phyloP scores from a whole-genome alignment of 2,888 invertebrate genomes.

The Acanthosepion esculentum region DNA sequence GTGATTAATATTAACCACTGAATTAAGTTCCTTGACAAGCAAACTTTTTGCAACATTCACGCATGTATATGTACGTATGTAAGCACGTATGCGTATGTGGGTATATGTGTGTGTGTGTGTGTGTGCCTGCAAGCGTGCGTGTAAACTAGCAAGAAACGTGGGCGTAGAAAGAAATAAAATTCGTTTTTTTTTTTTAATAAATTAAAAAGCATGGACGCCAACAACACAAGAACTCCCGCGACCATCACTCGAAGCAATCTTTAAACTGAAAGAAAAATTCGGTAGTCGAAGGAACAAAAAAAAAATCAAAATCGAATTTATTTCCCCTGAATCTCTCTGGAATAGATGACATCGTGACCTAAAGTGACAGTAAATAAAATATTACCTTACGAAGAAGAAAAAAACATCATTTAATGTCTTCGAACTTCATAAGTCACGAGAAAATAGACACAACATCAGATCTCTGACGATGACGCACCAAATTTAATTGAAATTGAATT shows the following conservation, averaged over 20 bases:
- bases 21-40: too few species aligned
- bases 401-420: not conserved
- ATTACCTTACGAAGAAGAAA: not conserved
- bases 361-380: not conserved
- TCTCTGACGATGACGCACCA: not conserved
- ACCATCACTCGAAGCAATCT: not conserved
- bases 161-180: not conserved
- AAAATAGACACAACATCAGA: not conserved
- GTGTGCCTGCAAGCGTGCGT: too few species aligned
- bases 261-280: not conserved
- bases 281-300: not conserved
- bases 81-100: not conserved
- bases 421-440: not conserved
- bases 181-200: not conserved
- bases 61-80: not conserved
- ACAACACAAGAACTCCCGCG: not conserved
- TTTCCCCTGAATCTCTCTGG: not conserved
- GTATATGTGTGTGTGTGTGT: too few species aligned
- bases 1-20: too few species aligned
- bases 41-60: not conserved
- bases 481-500: constrained; percentile 6
- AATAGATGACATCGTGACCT: constrained; percentile 17
- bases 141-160: too few species aligned
- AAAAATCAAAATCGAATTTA: not conserved
- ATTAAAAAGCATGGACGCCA: not conserved